A percentile compares a stretch with the other conserved stretches of the same genome.
Conservation (phyloP, 1,140 invertebrate species). For the Steinernema khuongi region DNA sequence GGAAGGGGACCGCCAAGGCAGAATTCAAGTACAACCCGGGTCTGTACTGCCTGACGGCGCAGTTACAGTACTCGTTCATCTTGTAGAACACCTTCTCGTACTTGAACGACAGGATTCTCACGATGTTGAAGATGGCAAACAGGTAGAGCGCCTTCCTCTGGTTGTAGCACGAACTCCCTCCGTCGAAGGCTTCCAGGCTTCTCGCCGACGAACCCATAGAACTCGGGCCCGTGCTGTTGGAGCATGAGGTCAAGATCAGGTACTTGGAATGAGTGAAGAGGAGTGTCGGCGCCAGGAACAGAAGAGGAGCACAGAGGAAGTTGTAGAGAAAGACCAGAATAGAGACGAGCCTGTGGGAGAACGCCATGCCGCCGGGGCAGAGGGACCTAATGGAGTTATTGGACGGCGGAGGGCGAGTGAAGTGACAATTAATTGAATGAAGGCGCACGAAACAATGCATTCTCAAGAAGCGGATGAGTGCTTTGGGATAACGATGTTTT, state of each 20-base stretch:
- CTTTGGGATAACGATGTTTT: background rate
- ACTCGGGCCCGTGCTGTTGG: background rate
- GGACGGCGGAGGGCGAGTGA: background rate
- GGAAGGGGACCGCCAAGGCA: background rate
- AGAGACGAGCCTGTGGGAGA: background rate
- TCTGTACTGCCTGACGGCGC: conserved; percentile 3
- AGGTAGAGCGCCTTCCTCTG: background rate
- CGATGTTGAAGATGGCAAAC: conserved; percentile 1
- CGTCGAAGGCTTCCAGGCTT: background rate
- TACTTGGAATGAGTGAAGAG: conserved; percentile 4
- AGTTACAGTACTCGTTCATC: background rate
- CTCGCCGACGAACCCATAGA: background rate
- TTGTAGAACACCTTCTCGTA: conserved; percentile 8
- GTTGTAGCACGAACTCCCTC: background rate
- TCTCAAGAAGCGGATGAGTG: background rate
- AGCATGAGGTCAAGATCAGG: background rate
- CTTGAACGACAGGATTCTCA: background rate
- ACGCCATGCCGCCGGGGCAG: background rate
- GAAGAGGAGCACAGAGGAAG: background rate
- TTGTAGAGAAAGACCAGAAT: background rate
- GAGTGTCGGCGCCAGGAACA: background rate
- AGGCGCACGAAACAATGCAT: conserved; percentile 12
- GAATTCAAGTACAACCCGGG: background rate
- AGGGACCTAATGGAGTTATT: background rate
- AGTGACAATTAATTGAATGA: conserved; percentile 10